phyloP scores from a whole-genome alignment of 1,140 invertebrate species.

The Aradophagus sp. region DNA sequence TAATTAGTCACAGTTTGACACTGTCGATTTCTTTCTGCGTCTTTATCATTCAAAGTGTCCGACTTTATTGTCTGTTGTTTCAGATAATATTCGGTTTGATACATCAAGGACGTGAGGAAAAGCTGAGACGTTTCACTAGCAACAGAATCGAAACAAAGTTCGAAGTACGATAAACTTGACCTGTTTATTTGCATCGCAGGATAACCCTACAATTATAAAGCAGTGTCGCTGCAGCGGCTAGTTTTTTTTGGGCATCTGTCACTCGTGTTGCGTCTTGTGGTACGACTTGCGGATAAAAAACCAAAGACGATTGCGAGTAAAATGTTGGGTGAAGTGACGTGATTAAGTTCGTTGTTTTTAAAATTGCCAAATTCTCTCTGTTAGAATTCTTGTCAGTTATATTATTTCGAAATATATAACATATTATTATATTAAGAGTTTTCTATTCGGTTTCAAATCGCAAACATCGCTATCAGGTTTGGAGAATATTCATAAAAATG shows the following conservation, averaged over 20 bases:
- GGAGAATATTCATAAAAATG: constrained; percentile 58
- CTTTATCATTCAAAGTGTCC: background rate
- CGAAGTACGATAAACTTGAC: constrained; percentile 51
- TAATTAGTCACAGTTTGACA: too few relatives aligned
- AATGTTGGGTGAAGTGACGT: constrained; percentile 71
- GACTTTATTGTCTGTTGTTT: constrained; percentile 30
- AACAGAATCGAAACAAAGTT: constrained; percentile 41
- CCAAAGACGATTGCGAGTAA: constrained; percentile 36
- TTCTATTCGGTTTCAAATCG: too few relatives aligned
- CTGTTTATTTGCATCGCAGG: constrained; percentile 36
- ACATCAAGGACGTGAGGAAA: constrained; percentile 35
- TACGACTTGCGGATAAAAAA: constrained; percentile 15
- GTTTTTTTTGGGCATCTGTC: constrained; percentile 24
- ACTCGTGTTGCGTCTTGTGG: constrained; percentile 19
- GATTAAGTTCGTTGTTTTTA: constrained; percentile 23
- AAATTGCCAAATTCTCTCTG: constrained; percentile 8
- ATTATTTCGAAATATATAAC: too few relatives aligned
- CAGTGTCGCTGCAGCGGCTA: constrained; percentile 18
- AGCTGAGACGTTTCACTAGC: constrained; percentile 13
- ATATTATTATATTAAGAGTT: too few relatives aligned
- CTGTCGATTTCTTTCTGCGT: too few relatives aligned
- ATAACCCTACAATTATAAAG: constrained; percentile 45
- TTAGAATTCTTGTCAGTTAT: too few relatives aligned
- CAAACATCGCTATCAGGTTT: too few relatives aligned
- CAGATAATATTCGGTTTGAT: constrained; percentile 40